Evolutionary conservation across 2,797 vertebrate genomes (phyloP), one percentile per base, ranked within the genome.

Genomic region (Streptopelia turtur): DNA sequence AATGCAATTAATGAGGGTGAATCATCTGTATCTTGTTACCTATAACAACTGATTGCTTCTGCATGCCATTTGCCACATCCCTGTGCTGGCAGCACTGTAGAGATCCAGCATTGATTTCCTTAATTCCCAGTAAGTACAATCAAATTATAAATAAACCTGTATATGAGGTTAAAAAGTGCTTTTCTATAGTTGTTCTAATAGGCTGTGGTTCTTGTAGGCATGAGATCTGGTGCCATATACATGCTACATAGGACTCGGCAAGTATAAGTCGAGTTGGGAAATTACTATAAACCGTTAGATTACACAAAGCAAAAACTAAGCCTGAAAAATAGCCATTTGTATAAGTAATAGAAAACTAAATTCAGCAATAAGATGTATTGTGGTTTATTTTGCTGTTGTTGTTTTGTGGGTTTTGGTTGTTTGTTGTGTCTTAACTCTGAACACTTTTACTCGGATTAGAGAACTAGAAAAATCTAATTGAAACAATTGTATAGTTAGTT

Each of bases 161-260:
- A 5, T 9, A 5, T 1, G 4, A 30, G 22, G 33, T 45, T 55
- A 64, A 41, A 2, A 3, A 17, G 7, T 8, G 22, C 0, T 72
- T 87, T 69, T 14, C 25, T 22, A 10, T 15, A 47, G 30, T 35
- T 85, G 11, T 50, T 66, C 37, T 31, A 14, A 17, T 9, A 64
- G 11, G 10, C 11, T n/a, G 3, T 14, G 14, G 5, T 66, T 86
- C 37, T 7, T 24, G 30, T 0, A 1, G 15, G 6, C 6, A 1
- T 30, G 52, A 61, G 41, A 31, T 22, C 23, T 31, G 22, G 13
- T 57, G 37, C 27, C 33, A 53, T 18, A 3, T 2, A 8, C 4
- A 1, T 24, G 10, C 13, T 12, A 16, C 7, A 4, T 6, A 37
- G 6, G n/a, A 52, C 18, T 79, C 6, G 10, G 33, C 12, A 66